These are phyloP conservation scores for Acrocyrtus sp. DNA, from an alignment of 2,888 invertebrate species.

Conservation along the genomic window DNA sequence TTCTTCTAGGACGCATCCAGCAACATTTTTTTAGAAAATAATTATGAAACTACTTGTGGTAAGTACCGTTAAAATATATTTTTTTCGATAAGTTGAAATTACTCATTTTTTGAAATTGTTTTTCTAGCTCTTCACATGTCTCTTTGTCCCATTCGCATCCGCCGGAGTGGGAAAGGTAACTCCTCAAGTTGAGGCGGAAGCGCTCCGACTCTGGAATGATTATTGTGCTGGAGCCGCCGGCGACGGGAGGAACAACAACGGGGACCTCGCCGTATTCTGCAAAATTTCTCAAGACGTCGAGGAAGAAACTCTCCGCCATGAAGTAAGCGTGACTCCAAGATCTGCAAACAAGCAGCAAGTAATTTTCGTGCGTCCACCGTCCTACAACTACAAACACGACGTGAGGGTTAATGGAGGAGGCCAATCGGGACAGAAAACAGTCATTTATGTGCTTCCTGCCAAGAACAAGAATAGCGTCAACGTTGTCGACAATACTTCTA, in stretches of 20 bases:
- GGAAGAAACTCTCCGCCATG: slow-evolving; percentile 41
- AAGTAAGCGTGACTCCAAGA: slow-evolving; percentile 30
- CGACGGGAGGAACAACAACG: slow-evolving; percentile 37
- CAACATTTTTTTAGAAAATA: no score
- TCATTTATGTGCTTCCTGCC: slow-evolving; percentile 45
- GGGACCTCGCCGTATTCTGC: slow-evolving; percentile 40
- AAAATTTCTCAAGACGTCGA: slow-evolving; percentile 30
- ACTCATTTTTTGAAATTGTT: not conserved
- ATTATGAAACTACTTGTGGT: slow-evolving; percentile 36
- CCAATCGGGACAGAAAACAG: slow-evolving; percentile 35
- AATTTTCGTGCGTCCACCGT: slow-evolving; percentile 49
- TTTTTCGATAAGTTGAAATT: not conserved
- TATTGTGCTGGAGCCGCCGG: slow-evolving; percentile 33
- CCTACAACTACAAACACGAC: slow-evolving; percentile 51
- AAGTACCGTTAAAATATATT: no score
- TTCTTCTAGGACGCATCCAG: no score
- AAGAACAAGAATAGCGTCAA: slow-evolving; percentile 49
- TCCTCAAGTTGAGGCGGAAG: slow-evolving; percentile 46
- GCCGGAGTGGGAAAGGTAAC: slow-evolving; percentile 41
- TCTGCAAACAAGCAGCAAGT: slow-evolving; percentile 30
- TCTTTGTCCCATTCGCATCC: not conserved
- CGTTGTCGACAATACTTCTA: slow-evolving; percentile 24
- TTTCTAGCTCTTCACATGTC: slow-evolving; percentile 1
- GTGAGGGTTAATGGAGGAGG: slow-evolving; percentile 41
- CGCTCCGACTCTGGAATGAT: slow-evolving; percentile 39